Base-by-base conservation (phyloP, 2,113 vertebrate species). In the Rhineura floridana region DNA sequence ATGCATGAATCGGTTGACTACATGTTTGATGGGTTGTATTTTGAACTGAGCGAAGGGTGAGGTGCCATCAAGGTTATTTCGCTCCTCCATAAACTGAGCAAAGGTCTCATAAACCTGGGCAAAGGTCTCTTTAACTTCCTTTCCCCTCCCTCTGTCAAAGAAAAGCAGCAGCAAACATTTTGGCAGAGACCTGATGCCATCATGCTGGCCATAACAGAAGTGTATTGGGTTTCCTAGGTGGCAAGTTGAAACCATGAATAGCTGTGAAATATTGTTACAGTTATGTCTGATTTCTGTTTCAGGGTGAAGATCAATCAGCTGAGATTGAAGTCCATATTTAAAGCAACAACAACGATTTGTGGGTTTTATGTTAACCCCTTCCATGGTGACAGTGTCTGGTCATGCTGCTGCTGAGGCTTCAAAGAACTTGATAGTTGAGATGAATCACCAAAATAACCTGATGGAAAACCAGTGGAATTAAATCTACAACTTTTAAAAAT, bases 271-370 rank as follows among this genome's bases (percentile, higher is more conserved):
- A 36, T 72, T 80, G 50, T 84, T 36, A 44, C 89, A 79, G 17
- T 36, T 82, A 65, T 73, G 67, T 81, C 69, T 91, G 87, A 39
- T 83, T 63, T 88, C 77, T 92, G 76, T 91, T 93, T 79, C 85
- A 96, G 95, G 93, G 90, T 96, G 93, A 96, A 96, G 91, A 89
- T 70, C 50, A 6, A 48, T 75, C 15, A 80, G 67, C 72, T 76
- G 76, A 89, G 52, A 83, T 13, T 12, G 23, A 63, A 83, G 44
- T 88, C 77, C 28, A 19, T 30, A 85, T 0, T 89, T 85, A 4
- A 21, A 62, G 19, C 23, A 46, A 15, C 28, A 62, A 12, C 50
- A 85, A 78, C 81, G 46, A 81, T 88, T 85, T 70, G 12, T 80
- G 88, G 77, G 89, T 46, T 39, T 72, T 80, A 80, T 88, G 59